phyloP scores from a whole-genome alignment of 2,113 vertebrate genomes.

The Chauna torquata region DNA sequence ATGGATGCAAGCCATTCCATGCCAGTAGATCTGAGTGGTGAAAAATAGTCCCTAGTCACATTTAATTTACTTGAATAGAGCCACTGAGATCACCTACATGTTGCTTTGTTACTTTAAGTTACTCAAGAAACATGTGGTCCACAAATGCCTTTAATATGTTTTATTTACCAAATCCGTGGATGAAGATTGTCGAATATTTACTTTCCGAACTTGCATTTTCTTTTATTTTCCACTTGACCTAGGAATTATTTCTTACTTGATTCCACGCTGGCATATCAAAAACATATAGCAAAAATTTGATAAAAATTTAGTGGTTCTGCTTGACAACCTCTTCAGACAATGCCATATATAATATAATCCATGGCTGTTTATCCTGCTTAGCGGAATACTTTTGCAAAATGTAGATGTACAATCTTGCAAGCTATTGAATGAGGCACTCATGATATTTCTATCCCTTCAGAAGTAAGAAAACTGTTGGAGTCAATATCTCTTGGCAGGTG shows the following conservation, averaged over 20 bases:
- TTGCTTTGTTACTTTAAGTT: neutral
- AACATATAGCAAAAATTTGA: neutral
- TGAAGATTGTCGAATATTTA: neutral
- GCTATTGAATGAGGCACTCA: neutral
- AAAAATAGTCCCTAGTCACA: neutral
- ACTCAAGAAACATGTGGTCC: neutral
- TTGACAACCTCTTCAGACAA: neutral
- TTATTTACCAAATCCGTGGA: neutral
- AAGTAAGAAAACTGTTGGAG: neutral
- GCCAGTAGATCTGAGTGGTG: neutral
- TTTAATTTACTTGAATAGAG: neutral
- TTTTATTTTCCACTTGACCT: neutral
- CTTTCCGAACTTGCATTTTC: neutral
- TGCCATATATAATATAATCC: neutral
- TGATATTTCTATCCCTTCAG: neutral
- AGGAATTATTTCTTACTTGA: neutral
- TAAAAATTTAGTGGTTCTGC: neutral
- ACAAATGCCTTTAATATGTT: accelerated
- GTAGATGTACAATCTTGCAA: neutral
- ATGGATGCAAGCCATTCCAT: neutral
- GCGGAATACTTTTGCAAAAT: neutral
- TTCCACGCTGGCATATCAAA: neutral
- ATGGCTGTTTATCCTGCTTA: constrained; percentile 11
- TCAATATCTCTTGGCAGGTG: constrained; percentile 23
- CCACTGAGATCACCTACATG: neutral